Conservation (phyloP, 1,140 invertebrate species). For the Aphaenogaster floridana region DNA sequence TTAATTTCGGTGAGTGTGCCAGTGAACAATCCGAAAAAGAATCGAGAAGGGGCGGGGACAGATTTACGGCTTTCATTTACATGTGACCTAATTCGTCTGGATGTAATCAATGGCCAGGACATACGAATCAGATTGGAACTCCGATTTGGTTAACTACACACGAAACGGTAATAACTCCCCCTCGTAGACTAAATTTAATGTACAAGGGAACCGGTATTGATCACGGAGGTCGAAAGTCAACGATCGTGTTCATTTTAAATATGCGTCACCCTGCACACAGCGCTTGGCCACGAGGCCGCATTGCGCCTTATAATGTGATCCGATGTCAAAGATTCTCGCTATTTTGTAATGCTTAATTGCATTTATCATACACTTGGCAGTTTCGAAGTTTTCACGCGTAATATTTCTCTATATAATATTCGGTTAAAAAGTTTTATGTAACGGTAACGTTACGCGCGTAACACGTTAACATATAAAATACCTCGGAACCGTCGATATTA, state of each 20-base stretch:
- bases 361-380: constrained; percentile 10
- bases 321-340: constrained; percentile 42
- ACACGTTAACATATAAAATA: background rate
- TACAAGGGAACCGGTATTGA: constrained; percentile 60
- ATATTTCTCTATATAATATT: constrained; percentile 25
- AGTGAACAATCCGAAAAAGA: constrained; percentile 69
- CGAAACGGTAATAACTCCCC: constrained; percentile 75
- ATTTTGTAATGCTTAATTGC: constrained; percentile 49
- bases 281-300: constrained; percentile 44
- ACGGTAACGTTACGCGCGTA: background rate
- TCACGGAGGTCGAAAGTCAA: constrained; percentile 73
- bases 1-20: constrained; percentile 64
- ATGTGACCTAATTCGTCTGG: constrained; percentile 76
- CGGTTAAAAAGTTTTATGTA: background rate
- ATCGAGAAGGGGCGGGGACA: constrained; percentile 49
- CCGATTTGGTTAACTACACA: constrained; percentile 76
- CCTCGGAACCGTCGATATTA: background rate
- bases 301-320: constrained; percentile 52
- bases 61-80: constrained; percentile 78
- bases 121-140: constrained; percentile 74
- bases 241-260: constrained; percentile 68
- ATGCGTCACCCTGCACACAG: constrained; percentile 52
- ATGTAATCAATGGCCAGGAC: constrained; percentile 75
- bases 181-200: constrained; percentile 74
- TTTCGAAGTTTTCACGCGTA: constrained; percentile 29